Conservation (phyloP, 2,113 vertebrate species). For the Nothobranchius furzeri region DNA sequence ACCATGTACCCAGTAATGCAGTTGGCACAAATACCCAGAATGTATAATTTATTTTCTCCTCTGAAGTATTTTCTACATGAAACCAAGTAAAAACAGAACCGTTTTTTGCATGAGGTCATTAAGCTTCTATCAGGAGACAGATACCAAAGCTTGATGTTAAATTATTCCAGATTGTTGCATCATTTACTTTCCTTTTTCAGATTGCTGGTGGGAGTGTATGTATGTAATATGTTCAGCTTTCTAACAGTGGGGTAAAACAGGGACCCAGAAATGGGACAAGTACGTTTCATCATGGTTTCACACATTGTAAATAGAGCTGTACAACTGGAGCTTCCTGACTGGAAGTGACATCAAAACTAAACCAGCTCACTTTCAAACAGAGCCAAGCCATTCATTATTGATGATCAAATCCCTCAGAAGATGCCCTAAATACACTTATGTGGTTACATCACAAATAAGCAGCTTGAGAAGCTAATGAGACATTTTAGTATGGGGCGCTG, state of each 20-base stretch:
- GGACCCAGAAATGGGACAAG: constrained; percentile 15
- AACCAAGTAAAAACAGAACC: neutral
- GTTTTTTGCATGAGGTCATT: neutral
- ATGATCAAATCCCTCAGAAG: constrained; percentile 57
- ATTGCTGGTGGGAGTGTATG: neutral
- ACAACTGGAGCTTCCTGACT: neutral
- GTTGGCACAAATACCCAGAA: constrained; percentile 5
- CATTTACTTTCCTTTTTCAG: neutral
- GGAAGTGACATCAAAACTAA: constrained; percentile 37
- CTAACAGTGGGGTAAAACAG: neutral
- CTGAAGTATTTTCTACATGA: constrained; percentile 23
- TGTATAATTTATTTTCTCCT: constrained; percentile 45
- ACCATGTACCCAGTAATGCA: constrained; percentile 16
- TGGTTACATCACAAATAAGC: constrained; percentile 41
- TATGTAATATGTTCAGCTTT: neutral
- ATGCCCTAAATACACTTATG: constrained; percentile 55
- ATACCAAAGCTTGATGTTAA: neutral
- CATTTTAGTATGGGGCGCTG: neutral
- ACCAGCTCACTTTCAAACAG: constrained; percentile 46
- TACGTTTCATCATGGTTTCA: constrained; percentile 24
- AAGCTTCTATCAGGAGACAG: neutral
- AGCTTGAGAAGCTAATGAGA: constrained; percentile 18
- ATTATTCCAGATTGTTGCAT: neutral
- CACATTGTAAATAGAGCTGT: constrained; percentile 10
- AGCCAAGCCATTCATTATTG: constrained; percentile 62